Evolutionary conservation across 2,888 invertebrate species (phyloP).

Genomic region (Hyppa rectilinea): DNA sequence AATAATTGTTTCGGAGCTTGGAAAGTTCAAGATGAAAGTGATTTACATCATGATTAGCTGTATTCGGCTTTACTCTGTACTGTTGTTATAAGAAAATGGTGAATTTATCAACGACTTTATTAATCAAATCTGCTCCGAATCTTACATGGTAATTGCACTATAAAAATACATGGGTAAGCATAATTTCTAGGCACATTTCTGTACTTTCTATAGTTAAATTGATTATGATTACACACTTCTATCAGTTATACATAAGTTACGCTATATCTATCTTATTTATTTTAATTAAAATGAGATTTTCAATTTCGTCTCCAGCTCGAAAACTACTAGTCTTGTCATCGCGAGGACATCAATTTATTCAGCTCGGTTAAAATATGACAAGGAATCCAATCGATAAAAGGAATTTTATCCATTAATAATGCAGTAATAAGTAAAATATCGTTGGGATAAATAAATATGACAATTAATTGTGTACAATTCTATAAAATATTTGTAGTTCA

Average conservation of each 20-base stretch:
- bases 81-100: conserved; percentile 47
- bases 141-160: conserved; percentile 84
- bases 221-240: conserved; percentile 85
- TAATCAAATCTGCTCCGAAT: conserved; percentile 81
- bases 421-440: conserved; percentile 51
- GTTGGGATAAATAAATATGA: conserved; percentile 67
- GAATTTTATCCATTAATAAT: conserved; percentile 28
- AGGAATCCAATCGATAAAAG: conserved; percentile 51
- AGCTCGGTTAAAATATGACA: conserved; percentile 7
- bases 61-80: conserved; percentile 50
- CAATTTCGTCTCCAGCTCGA: conserved; percentile 60
- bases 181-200: conserved; percentile 89
- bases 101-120: conserved; percentile 28
- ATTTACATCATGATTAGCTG: conserved; percentile 45
- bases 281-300: conserved; percentile 67
- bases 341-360: conserved; percentile 35
- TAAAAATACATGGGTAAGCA: conserved; percentile 89
- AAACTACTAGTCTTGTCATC: conserved; percentile 54
- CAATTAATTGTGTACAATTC: conserved; percentile 48
- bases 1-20: conserved; percentile 58
- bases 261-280: conserved; percentile 70
- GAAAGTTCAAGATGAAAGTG: conserved; percentile 4
- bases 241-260: conserved; percentile 77
- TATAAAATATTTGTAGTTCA: conserved; percentile 33
- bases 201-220: conserved; percentile 85